Evolutionary conservation across 2,888 invertebrate genomes (phyloP).

Genomic region (Glyphotaelius pellucidus): DNA sequence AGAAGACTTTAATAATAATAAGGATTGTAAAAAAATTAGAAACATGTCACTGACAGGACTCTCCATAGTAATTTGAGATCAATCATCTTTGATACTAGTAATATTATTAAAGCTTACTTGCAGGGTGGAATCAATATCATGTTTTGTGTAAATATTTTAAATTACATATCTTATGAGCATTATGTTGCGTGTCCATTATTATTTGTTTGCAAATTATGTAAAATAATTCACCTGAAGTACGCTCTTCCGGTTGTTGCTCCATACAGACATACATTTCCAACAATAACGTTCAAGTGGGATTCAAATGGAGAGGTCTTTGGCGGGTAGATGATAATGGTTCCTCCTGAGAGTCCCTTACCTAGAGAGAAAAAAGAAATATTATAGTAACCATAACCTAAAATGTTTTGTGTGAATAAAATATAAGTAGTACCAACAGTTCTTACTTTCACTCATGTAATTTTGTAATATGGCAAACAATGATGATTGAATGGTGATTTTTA

Average conservation of each 20-base stretch:
- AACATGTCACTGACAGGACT: no score
- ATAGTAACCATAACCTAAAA: not conserved
- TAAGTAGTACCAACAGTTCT: not conserved
- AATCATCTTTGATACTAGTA: no score
- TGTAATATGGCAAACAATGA: not conserved
- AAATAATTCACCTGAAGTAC: constrained; percentile 82
- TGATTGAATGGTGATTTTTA: constrained; percentile 65
- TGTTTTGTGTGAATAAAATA: not conserved
- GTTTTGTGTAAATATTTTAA: no score
- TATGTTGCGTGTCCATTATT: not conserved
- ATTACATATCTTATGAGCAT: not conserved
- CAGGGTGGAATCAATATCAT: no score
- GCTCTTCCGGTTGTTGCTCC: constrained; percentile 97
- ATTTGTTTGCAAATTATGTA: not conserved
- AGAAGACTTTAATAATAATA: no score
- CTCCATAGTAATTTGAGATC: no score
- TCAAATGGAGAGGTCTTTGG: constrained; percentile 91
- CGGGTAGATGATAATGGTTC: constrained; percentile 94
- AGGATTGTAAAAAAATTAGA: no score
- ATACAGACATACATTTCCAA: constrained; percentile 98
- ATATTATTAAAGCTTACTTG: no score
- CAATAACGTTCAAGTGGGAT: constrained; percentile 96
- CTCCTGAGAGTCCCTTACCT: constrained; percentile 94
- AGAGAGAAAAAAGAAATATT: constrained; percentile 65
- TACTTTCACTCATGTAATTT: not conserved